Evolutionary conservation across 2,797 vertebrate genomes (phyloP).

Genomic region (Tachyglossus aculeatus): DNA sequence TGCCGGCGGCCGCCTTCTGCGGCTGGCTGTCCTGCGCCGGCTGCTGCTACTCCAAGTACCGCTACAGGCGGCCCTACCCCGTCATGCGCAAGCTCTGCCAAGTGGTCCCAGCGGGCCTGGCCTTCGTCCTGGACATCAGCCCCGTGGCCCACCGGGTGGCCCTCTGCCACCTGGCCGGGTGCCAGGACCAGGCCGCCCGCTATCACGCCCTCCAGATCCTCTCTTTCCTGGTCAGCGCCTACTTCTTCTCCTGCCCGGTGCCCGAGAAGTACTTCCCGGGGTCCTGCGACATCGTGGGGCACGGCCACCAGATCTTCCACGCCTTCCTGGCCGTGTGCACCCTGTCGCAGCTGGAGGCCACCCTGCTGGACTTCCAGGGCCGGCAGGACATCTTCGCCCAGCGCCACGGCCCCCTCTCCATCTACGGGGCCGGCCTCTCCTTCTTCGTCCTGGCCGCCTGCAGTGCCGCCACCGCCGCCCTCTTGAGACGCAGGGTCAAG

Average conservation of each 20-base stretch:
- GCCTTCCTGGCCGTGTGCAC: constrained; percentile 87
- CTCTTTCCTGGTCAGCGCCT: constrained; percentile 83
- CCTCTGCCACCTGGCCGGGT: constrained; percentile 76
- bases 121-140: constrained; percentile 87
- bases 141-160: constrained; percentile 84
- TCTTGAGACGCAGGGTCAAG: constrained; percentile 75
- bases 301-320: constrained; percentile 93
- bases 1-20: constrained; percentile 83
- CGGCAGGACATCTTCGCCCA: constrained; percentile 74
- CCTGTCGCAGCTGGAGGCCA: constrained; percentile 87
- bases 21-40: constrained; percentile 89
- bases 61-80: constrained; percentile 86
- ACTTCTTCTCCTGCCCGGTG: constrained; percentile 91
- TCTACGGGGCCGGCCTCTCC: constrained; percentile 78
- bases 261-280: constrained; percentile 91
- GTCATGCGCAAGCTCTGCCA: constrained; percentile 87
- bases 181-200: constrained; percentile 80
- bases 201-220: constrained; percentile 87
- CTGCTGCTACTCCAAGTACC: constrained; percentile 89
- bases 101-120: constrained; percentile 83
- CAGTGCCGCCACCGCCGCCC: constrained; percentile 76
- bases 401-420: constrained; percentile 74
- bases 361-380: constrained; percentile 84
- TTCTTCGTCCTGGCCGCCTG: constrained; percentile 80
- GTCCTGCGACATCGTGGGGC: constrained; percentile 87